Conservation (phyloP, 1,140 invertebrate genomes). For the Anthonomus grandis region DNA sequence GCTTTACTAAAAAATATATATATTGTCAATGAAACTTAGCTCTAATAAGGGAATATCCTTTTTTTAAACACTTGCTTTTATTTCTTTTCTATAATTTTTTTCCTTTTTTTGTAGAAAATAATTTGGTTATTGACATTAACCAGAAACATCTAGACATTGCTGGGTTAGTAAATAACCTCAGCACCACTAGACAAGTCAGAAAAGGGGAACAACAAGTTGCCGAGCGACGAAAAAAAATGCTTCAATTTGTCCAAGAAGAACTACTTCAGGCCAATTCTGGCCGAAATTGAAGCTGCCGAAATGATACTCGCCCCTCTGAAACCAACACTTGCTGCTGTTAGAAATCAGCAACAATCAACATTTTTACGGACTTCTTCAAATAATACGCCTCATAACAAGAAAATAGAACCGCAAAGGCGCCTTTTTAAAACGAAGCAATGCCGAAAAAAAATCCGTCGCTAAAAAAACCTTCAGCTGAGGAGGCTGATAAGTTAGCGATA, state of each 20-base stretch:
- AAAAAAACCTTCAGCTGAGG: conserved; percentile 1
- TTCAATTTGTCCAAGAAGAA: conserved; percentile 1
- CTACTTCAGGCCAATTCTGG: background rate
- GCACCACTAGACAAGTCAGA: conserved; percentile 1
- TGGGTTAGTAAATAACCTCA: conserved; percentile 5
- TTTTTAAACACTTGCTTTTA: background rate
- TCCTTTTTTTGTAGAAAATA: conserved; percentile 1
- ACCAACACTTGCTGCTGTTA: conserved; percentile 1
- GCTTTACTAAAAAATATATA: background rate
- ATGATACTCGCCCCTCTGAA: conserved; percentile 1
- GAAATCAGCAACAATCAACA: background rate
- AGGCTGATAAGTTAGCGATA: background rate
- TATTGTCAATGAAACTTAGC: background rate
- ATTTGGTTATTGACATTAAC: conserved; percentile 4
- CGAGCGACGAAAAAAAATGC: background rate
- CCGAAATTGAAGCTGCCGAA: conserved; percentile 3
- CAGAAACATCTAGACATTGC: background rate
- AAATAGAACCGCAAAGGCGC: background rate
- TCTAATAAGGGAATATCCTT: too few relatives aligned
- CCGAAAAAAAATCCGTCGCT: background rate
- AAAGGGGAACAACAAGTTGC: background rate
- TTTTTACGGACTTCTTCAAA: background rate
- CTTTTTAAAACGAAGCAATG: background rate
- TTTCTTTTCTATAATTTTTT: too few relatives aligned
- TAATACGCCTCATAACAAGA: too few relatives aligned